These are phyloP conservation scores for Hipparchia sbordonii DNA, from an alignment of 2,888 invertebrate species.

Conservation along the genomic window DNA sequence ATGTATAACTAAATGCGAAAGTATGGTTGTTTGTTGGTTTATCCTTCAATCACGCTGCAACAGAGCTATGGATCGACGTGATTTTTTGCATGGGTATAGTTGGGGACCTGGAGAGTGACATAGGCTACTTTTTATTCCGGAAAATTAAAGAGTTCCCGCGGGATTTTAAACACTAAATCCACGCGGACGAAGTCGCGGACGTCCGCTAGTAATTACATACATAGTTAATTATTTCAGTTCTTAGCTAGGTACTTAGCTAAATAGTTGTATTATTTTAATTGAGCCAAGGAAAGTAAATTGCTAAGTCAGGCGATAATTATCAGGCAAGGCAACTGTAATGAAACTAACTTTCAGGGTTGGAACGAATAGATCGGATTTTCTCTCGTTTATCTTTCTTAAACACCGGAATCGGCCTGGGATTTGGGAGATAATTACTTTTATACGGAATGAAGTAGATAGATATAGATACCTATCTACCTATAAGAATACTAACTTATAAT, in stretches of 20 bases:
- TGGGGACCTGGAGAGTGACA: too few species aligned
- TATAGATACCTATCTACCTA: neutral
- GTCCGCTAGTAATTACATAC: neutral
- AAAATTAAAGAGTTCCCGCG: too few species aligned
- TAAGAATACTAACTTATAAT: neutral
- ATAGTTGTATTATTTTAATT: neutral
- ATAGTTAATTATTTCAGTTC: neutral
- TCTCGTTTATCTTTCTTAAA: slow-evolving; percentile 81
- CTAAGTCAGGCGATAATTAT: slow-evolving; percentile 25
- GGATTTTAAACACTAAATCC: too few species aligned
- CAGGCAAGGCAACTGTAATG: slow-evolving; percentile 24
- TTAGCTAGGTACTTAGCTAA: neutral
- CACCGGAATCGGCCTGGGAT: slow-evolving; percentile 77
- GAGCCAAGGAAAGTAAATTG: slow-evolving; percentile 10
- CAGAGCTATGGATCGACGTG: too few species aligned
- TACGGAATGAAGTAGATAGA: slow-evolving; percentile 31
- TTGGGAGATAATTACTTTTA: slow-evolving; percentile 74
- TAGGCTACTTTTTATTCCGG: too few species aligned
- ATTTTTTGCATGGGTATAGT: too few species aligned
- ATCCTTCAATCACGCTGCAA: too few species aligned
- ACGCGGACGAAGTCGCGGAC: too few species aligned
- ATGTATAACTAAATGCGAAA: too few species aligned
- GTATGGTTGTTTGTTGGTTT: too few species aligned
- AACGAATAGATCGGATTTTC: slow-evolving; percentile 70
- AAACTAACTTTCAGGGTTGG: slow-evolving; percentile 60